These are phyloP conservation scores for Anthoscopus minutus DNA, from an alignment of 2,113 vertebrate species.

Conservation along the genomic window DNA sequence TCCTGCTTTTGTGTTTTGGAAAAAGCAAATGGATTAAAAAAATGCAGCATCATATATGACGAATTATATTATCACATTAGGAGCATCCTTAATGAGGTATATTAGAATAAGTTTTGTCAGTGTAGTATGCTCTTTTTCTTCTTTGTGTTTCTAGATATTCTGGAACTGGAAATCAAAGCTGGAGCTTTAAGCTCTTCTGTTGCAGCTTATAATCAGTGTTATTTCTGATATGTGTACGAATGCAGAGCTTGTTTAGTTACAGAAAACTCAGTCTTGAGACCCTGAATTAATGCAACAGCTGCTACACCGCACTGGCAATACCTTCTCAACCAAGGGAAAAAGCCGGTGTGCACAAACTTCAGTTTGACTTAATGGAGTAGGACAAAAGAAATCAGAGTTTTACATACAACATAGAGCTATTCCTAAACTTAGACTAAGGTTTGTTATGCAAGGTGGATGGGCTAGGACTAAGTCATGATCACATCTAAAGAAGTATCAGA, in stretches of 20 bases:
- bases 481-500: neutral
- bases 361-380: neutral
- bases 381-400: neutral
- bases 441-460: neutral
- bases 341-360: rapidly evolving
- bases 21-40: neutral
- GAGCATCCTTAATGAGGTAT: neutral
- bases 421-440: neutral
- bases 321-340: neutral
- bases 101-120: neutral
- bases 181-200: neutral
- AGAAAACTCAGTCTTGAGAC: neutral
- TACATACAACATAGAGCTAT: neutral
- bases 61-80: neutral
- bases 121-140: neutral
- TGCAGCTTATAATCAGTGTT: neutral
- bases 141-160: neutral
- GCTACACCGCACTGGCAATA: neutral
- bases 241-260: neutral
- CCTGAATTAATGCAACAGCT: neutral
- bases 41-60: neutral
- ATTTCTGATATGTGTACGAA: neutral
- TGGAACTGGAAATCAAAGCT: neutral
- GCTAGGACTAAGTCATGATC: neutral
- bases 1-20: neutral